phyloP scores from a whole-genome alignment of 2,888 invertebrate species.

The Hanleya hanleyi region DNA sequence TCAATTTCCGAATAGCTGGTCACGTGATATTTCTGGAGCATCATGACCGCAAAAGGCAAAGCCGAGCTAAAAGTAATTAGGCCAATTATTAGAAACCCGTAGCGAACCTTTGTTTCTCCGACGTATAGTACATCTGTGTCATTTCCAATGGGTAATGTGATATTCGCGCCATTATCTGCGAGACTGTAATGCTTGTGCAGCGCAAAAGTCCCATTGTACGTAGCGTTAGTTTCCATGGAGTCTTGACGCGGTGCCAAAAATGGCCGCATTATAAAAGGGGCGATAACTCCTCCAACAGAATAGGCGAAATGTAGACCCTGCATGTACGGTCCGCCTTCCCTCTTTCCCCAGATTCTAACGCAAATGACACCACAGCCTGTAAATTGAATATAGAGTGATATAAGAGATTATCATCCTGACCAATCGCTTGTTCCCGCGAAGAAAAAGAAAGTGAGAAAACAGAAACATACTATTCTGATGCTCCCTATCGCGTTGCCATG shows the following conservation, averaged over 20 bases:
- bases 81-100: constrained; percentile 16
- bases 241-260: constrained; percentile 27
- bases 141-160: no score
- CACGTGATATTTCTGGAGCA: not conserved
- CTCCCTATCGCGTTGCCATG: no score
- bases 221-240: not conserved
- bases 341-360: not conserved
- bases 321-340: constrained; percentile 39
- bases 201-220: not conserved
- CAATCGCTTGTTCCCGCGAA: no score
- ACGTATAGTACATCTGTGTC: not conserved
- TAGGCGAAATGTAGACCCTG: constrained; percentile 43
- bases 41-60: constrained; percentile 10
- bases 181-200: not conserved
- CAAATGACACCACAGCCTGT: not conserved
- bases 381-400: no score
- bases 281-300: constrained; percentile 40
- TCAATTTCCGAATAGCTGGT: not conserved
- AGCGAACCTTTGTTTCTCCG: constrained; percentile 7
- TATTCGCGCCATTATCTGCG: not conserved
- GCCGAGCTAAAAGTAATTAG: constrained; percentile 7
- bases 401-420: no score
- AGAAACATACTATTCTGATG: no score
- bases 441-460: no score
- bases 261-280: constrained; percentile 41